Base-by-base conservation (phyloP, 1,140 invertebrate species). In the Venturia canescens region DNA sequence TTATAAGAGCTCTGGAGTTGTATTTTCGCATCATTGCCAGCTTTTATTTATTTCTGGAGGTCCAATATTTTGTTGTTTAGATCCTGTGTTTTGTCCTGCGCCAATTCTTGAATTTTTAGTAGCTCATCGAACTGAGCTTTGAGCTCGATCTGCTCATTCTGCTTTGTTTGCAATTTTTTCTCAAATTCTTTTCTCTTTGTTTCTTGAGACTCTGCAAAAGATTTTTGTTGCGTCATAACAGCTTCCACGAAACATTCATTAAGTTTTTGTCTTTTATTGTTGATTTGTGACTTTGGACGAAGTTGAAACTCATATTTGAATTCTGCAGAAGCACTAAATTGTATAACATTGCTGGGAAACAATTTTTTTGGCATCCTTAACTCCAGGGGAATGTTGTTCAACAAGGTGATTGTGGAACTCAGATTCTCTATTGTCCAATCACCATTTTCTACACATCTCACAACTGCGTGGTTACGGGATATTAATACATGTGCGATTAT, bases 391-490 rank as follows among this genome's bases (percentile, higher is more conserved):
- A 80, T n/a, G 7, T 88, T 86, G 84, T 94, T 94, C 4, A 94
- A 70, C 29, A 89, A 85, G 16, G 93, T 93, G 74, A 89, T 86
- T 80, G 88, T 92, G 9, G 92, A 89, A 83, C 93, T 94, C n/a
- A 91, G 80, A 69, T 93, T 91, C 26, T 84, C 88, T 31, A 92
- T 85, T 0, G 69, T 78, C 90, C 90, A 91, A 13, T 90, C 83
- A 0, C 88, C 83, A 38, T 90, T 82, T 44, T 85, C 78, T 75
- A 85, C 83, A 34, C 89, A 89, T 82, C 84, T 90, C 18, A 94
- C 82, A 7, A 89, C 82, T 79, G 93, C 94, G 69, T 94, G 93
- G 50, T 87, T 91, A 83, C 93, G 86, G 13, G 93, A 94, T 85
- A 94, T 92, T 0, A 86, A 82, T n/a, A 92, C 27, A 82, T 87